Percentiles rank a stretch among this genome's conserved stretches.
These are phyloP conservation scores for Hippopotamyrus pictus DNA, from an alignment of 2,797 vertebrate genomes.

Conservation along the genomic window DNA sequence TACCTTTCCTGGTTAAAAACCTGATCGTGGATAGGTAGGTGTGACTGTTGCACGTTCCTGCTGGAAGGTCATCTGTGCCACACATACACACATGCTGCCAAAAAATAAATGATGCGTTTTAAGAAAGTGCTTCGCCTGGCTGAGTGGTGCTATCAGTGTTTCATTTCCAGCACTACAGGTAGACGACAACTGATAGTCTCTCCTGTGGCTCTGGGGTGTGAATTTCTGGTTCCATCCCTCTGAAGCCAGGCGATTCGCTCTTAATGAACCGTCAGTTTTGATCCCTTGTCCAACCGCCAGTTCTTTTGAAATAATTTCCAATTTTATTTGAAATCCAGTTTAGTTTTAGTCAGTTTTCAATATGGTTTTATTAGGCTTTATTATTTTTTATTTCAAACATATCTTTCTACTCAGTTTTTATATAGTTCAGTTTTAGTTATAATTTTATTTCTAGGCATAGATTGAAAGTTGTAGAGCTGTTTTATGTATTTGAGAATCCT, in stretches of 20 bases:
- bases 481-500: background rate
- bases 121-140: background rate
- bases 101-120: constrained; percentile 2
- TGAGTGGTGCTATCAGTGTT: background rate
- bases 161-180: background rate
- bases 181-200: background rate
- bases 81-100: background rate
- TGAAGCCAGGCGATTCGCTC: background rate
- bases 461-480: background rate
- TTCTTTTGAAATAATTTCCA: background rate
- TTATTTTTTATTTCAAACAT: background rate
- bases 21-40: background rate
- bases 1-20: background rate
- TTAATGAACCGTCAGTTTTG: background rate
- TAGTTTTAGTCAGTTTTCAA: background rate
- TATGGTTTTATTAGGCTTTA: background rate
- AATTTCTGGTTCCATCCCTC: background rate
- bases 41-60: background rate
- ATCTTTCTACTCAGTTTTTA: background rate
- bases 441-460: background rate
- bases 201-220: background rate
- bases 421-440: background rate
- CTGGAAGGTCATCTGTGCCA: background rate
- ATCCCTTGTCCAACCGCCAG: background rate
- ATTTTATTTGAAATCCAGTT: background rate